Evolutionary conservation across 2,797 vertebrate species (phyloP), one percentile per base, ranked within the genome.

Genomic region (Takifugu ocellatus): DNA sequence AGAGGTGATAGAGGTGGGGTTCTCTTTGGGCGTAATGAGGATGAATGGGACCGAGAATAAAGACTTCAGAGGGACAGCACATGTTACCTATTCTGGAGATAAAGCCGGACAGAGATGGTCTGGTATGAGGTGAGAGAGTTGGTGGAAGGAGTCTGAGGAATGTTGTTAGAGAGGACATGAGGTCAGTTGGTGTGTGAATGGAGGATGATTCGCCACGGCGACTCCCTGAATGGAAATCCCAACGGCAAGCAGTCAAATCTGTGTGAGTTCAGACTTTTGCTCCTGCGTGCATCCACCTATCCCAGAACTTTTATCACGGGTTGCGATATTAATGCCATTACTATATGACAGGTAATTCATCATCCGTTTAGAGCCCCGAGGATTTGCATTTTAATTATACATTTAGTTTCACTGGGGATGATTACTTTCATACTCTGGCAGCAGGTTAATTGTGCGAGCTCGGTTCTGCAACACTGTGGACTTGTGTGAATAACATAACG

Each of bases 301-400:
- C 58, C 46, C 49, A 17, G 4, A 70, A 64, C 57, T 68, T 75
- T 69, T 61, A 57, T 27, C 42, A 51, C 39, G 16, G 43, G 47
- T 47, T 68, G 56, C 51, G 63, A 60, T 82, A 81, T 79, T 77
- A 74, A 78, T 77, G 59, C 46, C 51, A 70, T 59, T 25, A 68
- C 65, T 80, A 45, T 73, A 78, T 73, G 72, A 78, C 77, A 73
- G 71, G 78, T 82, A 72, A 85, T 84, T 86, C 72, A 83, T 78
- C 81, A 82, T 83, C 77, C 63, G 72, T 80, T 85, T 72, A 70
- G 73, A 67, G 59, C 71, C 68, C 61, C 9, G 61, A 77, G 74
- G 70, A 89, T 87, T 87, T 84, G 81, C 84, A 86, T 87, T 88
- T 88, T 87, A 87, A 87, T 87, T 84, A 82, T 79, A 79, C 59